phyloP scores from a whole-genome alignment of 2,113 vertebrate genomes.

The Sylvietta virens region DNA sequence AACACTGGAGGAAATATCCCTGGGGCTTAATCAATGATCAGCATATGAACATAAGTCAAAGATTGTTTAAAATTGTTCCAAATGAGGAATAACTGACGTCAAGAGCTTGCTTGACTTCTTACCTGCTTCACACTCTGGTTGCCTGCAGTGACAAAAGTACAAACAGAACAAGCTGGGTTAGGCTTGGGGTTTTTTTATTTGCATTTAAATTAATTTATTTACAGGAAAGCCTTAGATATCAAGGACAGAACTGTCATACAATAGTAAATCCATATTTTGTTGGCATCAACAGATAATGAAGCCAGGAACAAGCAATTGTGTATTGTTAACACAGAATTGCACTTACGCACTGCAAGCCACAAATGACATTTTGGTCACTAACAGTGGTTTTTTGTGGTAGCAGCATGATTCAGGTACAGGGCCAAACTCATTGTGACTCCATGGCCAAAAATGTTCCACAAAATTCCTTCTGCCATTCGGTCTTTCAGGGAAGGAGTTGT shows the following conservation, averaged over 20 bases:
- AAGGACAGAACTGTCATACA: not conserved
- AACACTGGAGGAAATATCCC: slow-evolving; percentile 66
- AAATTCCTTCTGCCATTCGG: not conserved
- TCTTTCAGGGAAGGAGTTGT: not conserved
- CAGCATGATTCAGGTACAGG: not conserved
- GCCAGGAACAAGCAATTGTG: not conserved
- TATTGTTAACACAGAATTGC: not conserved
- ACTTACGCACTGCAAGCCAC: not conserved
- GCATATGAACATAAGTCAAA: slow-evolving; percentile 62
- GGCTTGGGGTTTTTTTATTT: not conserved
- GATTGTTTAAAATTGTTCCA: slow-evolving; percentile 63
- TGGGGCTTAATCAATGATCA: slow-evolving; percentile 73
- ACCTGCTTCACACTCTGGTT: slow-evolving; percentile 65
- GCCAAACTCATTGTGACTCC: not conserved
- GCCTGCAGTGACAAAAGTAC: slow-evolving; percentile 61
- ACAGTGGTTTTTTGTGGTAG: not conserved
- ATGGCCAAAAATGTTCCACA: not conserved
- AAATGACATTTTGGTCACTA: not conserved
- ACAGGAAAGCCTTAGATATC: not conserved
- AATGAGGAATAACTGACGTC: slow-evolving; percentile 74
- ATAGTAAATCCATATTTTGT: not conserved
- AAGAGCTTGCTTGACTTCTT: slow-evolving; percentile 67
- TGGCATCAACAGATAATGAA: not conserved
- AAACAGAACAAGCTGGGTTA: not conserved
- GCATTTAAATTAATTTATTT: slow-evolving; percentile 33